phyloP scores from a whole-genome alignment of 2,113 vertebrate genomes.

The Halichoerus grypus region DNA sequence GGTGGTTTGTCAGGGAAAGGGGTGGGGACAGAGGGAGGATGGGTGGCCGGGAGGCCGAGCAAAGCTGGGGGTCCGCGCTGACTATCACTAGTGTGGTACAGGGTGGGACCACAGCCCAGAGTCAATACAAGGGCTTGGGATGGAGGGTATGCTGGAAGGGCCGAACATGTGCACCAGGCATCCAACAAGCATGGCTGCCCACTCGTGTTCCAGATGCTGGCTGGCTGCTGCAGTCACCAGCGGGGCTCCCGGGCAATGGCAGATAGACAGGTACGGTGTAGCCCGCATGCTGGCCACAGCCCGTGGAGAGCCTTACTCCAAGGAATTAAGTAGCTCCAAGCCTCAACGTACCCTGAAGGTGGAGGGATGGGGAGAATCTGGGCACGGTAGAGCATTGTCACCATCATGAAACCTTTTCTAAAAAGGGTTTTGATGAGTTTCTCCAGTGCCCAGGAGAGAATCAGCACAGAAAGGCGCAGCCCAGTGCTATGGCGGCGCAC shows the following conservation, averaged over 20 bases:
- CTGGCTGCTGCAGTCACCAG: background rate
- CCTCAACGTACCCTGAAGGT: background rate
- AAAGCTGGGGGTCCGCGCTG: background rate
- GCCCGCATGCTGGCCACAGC: background rate
- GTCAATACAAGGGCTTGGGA: background rate
- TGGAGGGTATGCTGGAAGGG: rapidly evolving
- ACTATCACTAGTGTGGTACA: background rate
- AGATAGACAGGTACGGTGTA: background rate
- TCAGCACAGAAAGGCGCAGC: rapidly evolving
- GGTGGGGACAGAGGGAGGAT: background rate
- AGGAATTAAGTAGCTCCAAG: background rate
- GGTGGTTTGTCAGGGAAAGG: background rate
- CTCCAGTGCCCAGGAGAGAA: background rate
- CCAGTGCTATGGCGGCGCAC: rapidly evolving
- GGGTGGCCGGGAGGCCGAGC: background rate
- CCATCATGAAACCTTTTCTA: background rate
- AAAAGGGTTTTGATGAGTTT: background rate
- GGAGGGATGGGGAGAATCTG: background rate
- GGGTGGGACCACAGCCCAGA: background rate
- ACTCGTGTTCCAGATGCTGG: background rate
- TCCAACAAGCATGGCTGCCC: background rate
- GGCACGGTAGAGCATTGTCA: background rate
- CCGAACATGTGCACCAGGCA: no score
- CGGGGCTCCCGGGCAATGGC: background rate
- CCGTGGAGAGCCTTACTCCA: background rate